Evolutionary conservation across 2,113 vertebrate genomes (phyloP).

Genomic region (Malurus cyaneus): DNA sequence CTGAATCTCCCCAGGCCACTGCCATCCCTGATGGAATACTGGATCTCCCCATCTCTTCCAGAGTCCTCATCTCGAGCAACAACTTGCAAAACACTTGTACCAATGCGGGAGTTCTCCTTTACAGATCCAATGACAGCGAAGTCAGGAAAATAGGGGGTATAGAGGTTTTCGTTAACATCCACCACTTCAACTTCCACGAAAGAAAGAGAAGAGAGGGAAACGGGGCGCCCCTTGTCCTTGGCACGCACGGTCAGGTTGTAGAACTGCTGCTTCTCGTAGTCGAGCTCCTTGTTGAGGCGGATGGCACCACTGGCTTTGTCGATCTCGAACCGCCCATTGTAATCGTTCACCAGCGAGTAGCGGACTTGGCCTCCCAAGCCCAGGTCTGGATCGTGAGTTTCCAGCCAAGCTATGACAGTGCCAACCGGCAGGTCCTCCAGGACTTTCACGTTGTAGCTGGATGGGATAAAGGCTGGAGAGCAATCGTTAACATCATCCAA

Average conservation of each 20-base stretch:
- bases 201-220: slow-evolving; percentile 91
- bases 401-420: slow-evolving; percentile 93
- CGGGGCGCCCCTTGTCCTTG: slow-evolving; percentile 92
- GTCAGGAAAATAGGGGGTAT: slow-evolving; percentile 89
- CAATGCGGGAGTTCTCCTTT: slow-evolving; percentile 89
- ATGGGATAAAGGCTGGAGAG: slow-evolving; percentile 90
- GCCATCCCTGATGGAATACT: slow-evolving; percentile 94
- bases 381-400: slow-evolving; percentile 92
- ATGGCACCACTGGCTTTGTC: slow-evolving; percentile 90
- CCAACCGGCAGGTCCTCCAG: slow-evolving; percentile 93
- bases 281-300: slow-evolving; percentile 89
- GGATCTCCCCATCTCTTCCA: slow-evolving; percentile 92
- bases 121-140: slow-evolving; percentile 88
- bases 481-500: slow-evolving; percentile 96
- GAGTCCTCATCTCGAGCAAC: slow-evolving; percentile 87
- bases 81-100: slow-evolving; percentile 90
- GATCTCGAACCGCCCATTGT: slow-evolving; percentile 91
- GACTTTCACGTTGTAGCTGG: slow-evolving; percentile 85
- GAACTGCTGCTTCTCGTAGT: slow-evolving; percentile 95
- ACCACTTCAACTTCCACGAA: slow-evolving; percentile 95
- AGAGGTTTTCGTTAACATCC: slow-evolving; percentile 96
- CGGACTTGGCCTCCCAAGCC: slow-evolving; percentile 92
- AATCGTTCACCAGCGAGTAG: slow-evolving; percentile 89
- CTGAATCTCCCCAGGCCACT: slow-evolving; percentile 93
- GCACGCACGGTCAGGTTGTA: slow-evolving; percentile 94